Conservation (phyloP, 2,888 invertebrate species). For the Erebia ligea region DNA sequence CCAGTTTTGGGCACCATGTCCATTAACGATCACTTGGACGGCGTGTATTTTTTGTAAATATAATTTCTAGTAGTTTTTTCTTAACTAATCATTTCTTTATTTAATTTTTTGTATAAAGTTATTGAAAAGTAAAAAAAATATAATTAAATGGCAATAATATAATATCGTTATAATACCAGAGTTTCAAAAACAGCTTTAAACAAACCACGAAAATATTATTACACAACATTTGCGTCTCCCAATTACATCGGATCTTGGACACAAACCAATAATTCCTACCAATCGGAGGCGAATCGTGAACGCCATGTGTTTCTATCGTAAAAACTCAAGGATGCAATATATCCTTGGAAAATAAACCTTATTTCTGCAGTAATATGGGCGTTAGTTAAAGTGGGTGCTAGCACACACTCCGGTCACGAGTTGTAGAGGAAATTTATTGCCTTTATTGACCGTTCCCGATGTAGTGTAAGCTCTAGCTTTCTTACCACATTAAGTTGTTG, state of each 20-base stretch:
- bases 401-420: constrained; percentile 25
- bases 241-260: constrained; percentile 27
- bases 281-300: constrained; percentile 42
- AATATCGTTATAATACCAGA: background rate
- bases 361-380: constrained; percentile 7
- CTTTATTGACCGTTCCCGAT: constrained; percentile 56
- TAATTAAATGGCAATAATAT: background rate
- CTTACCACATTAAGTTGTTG: constrained; percentile 50
- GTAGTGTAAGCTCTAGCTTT: constrained; percentile 49
- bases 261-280: constrained; percentile 49
- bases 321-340: constrained; percentile 35
- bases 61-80: too few species aligned
- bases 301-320: constrained; percentile 46
- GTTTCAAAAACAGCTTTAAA: constrained; percentile 8
- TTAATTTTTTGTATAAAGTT: too few species aligned
- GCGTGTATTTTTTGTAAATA: too few species aligned
- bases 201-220: constrained; percentile 16
- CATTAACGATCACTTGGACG: too few species aligned
- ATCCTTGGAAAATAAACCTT: constrained; percentile 29
- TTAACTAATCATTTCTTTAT: too few species aligned
- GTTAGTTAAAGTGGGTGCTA: constrained; percentile 18
- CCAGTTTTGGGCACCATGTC: too few species aligned
- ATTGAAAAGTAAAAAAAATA: too few species aligned
- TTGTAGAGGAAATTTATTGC: constrained; percentile 48
- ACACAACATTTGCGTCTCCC: constrained; percentile 25